Conservation (phyloP, 2,113 vertebrate species). For the Kryptolebias marmoratus region DNA sequence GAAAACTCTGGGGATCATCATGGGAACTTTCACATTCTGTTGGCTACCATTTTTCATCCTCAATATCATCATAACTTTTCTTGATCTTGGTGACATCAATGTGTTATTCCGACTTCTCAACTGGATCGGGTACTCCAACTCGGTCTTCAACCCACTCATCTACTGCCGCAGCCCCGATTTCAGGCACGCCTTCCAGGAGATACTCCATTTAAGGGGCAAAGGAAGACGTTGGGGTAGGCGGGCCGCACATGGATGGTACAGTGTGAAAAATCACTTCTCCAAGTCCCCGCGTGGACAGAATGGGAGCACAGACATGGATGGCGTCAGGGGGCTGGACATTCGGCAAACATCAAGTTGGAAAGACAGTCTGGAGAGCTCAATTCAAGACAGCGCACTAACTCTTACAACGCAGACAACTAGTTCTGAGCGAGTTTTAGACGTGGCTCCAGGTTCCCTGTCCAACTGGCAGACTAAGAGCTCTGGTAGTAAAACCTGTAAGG, state of each 20-base stretch:
- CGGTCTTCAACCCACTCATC: constrained; percentile 95
- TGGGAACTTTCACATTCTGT: constrained; percentile 96
- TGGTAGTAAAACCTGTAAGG: constrained; percentile 65
- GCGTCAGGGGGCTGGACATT: background rate
- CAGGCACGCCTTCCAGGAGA: constrained; percentile 92
- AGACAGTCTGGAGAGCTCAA: constrained; percentile 76
- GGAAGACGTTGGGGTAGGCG: constrained; percentile 65
- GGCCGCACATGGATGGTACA: constrained; percentile 62
- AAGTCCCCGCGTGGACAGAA: constrained; percentile 28
- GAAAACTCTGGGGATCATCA: constrained; percentile 97
- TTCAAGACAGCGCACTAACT: constrained; percentile 30
- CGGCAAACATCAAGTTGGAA: constrained; percentile 40
- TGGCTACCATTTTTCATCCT: constrained; percentile 98
- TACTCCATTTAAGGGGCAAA: constrained; percentile 85
- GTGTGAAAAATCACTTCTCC: constrained; percentile 60
- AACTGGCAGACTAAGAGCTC: constrained; percentile 52
- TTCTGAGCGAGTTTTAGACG: constrained; percentile 72
- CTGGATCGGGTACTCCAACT: constrained; percentile 96
- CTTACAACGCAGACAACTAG: constrained; percentile 18
- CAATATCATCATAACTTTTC: constrained; percentile 87
- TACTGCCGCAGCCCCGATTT: constrained; percentile 97
- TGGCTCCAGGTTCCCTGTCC: constrained; percentile 78
- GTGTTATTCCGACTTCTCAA: constrained; percentile 88
- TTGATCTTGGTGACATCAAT: constrained; percentile 76
- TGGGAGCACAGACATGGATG: background rate